Conservation (phyloP, 92 coral and sea anemone genomes). For the Siderastrea radians region DNA sequence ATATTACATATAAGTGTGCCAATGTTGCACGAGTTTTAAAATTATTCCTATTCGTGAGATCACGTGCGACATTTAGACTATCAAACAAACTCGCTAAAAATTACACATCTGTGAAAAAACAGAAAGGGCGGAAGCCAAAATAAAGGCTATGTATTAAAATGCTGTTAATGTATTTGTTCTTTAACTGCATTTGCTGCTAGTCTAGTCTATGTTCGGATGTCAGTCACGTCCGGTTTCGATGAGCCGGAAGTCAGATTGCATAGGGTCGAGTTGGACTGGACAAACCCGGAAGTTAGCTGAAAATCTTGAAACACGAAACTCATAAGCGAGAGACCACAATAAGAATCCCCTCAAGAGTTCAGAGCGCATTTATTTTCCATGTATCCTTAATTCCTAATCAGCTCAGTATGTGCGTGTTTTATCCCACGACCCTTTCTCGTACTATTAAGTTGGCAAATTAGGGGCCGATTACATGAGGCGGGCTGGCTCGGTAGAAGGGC, state of each 20-base stretch:
- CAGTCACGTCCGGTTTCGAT: not conserved
- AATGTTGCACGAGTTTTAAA: too few relatives aligned
- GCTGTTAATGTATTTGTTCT: not conserved
- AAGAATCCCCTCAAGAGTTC: too few relatives aligned
- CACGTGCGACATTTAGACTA: not conserved
- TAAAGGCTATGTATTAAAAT: not conserved
- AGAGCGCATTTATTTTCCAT: too few relatives aligned
- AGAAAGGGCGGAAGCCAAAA: slow-evolving; percentile 5
- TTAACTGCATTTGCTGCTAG: not conserved
- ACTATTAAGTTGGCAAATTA: too few relatives aligned
- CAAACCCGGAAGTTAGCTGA: too few relatives aligned
- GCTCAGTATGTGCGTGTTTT: too few relatives aligned
- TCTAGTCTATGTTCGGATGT: not conserved
- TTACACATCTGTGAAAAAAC: not conserved
- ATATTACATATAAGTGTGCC: not conserved
- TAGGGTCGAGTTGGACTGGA: not conserved
- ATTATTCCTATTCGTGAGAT: not conserved
- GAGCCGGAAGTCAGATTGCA: not conserved
- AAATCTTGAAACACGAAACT: not conserved
- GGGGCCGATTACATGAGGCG: too few relatives aligned
- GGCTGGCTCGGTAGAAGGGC: too few relatives aligned
- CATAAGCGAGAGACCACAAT: not conserved
- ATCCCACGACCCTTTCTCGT: too few relatives aligned
- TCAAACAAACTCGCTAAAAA: not conserved
- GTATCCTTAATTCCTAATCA: too few relatives aligned